Percentiles rank a stretch among this genome's conserved stretches.
phyloP scores from a whole-genome alignment of 1,140 invertebrate genomes.

The Trachymyrmex cornetzi region DNA sequence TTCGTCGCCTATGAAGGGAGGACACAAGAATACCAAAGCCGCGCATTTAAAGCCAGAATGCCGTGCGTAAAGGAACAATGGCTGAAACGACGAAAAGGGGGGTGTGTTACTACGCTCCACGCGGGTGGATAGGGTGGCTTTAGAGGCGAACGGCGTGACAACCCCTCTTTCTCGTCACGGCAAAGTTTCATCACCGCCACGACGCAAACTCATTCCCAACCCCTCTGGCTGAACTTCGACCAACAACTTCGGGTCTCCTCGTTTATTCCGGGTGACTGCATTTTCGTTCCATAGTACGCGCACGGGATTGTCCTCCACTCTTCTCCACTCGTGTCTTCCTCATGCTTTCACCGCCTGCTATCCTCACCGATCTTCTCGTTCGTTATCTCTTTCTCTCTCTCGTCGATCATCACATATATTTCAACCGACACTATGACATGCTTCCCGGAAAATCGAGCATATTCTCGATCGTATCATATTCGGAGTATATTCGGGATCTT shows the following conservation, averaged over 20 bases:
- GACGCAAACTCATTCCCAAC: constrained; percentile 86
- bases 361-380: constrained; percentile 50
- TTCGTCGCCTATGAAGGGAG: constrained; percentile 52
- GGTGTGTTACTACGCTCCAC: constrained; percentile 58
- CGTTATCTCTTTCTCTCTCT: constrained; percentile 25
- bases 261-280: constrained; percentile 87
- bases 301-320: constrained; percentile 75
- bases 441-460: constrained; percentile 66
- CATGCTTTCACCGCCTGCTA: constrained; percentile 38
- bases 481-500: constrained; percentile 9
- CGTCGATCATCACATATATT: constrained; percentile 58
- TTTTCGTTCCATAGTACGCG: constrained; percentile 84
- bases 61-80: constrained; percentile 58
- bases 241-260: constrained; percentile 86
- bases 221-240: constrained; percentile 84
- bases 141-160: constrained; percentile 84
- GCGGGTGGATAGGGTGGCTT: constrained; percentile 68
- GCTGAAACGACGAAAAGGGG: constrained; percentile 37
- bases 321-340: constrained; percentile 28
- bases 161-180: constrained; percentile 85
- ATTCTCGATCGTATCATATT: constrained; percentile 61
- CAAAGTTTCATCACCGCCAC: constrained; percentile 86
- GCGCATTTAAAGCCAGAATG: constrained; percentile 70
- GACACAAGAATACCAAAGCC: constrained; percentile 65
- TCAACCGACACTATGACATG: constrained; percentile 57